Conservation (phyloP, 1,140 invertebrate species). For the Cotesia glomerata region DNA sequence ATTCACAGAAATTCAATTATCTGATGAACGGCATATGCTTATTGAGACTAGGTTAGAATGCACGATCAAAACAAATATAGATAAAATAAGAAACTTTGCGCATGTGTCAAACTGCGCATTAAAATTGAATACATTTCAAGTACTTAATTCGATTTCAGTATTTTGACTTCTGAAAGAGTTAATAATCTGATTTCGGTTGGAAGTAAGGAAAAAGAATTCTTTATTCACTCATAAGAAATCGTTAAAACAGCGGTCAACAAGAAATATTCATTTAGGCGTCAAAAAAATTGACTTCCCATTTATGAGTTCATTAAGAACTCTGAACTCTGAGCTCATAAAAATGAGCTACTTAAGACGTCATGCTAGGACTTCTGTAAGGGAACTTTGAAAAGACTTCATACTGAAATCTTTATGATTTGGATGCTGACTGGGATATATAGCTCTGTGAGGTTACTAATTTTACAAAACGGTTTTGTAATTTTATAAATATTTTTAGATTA, state of each 20-base stretch:
- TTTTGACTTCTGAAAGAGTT: no score
- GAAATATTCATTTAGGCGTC: background rate
- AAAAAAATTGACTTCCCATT: background rate
- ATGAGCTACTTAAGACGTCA: background rate
- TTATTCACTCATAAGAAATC: background rate
- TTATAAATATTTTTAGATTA: no score
- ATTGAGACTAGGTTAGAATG: no score
- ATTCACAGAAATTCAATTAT: no score
- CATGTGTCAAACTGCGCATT: no score
- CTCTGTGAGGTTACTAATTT: no score
- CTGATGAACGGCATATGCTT: no score
- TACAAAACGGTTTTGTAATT: no score
- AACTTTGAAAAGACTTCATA: background rate
- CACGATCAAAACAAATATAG: no score
- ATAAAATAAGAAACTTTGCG: no score
- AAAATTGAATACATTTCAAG: no score
- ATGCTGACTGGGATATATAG: conserved; percentile 2
- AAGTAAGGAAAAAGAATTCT: background rate
- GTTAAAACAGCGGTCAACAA: background rate
- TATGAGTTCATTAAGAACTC: background rate
- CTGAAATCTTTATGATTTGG: background rate
- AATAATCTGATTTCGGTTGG: background rate
- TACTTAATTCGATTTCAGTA: no score
- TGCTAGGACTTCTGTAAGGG: background rate
- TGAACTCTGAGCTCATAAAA: background rate